Evolutionary conservation across 2,888 invertebrate species (phyloP), one percentile per base, ranked within the genome.

Genomic region (Cephus pygmeus): DNA sequence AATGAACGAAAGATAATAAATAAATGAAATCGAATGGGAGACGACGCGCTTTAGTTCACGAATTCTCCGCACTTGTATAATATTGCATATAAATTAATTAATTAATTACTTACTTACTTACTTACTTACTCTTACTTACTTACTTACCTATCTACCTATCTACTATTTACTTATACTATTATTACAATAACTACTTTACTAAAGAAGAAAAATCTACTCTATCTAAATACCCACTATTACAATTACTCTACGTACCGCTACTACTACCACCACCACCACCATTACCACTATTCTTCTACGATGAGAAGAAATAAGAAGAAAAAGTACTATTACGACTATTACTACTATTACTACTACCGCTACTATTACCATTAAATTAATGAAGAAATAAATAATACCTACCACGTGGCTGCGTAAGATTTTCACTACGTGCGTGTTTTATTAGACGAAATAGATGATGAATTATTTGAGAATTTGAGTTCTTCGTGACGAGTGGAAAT

Each of bases 41-140:
- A 78, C 78, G 78, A 15, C 74, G 76, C 73, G 73, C 75, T 78
- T 76, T 78, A 68, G 77, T 75, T 56, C 75, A 81, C 76, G 79
- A 40, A 79, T 79, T 80, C 81, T 81, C 73, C 77, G 77, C 79
- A 79, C 79, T 81, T 82, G 81, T 81, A 82, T 81, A 75, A 81
- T 80, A 81, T 81, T 80, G 80, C 81, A 79, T 81, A 78, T 79
- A 75, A 75, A 79, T 40, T 73, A 69, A 30, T 69, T 33, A 31
- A 30, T 69, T 69, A 69, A 1, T 69, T 33, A 31, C 30, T 69
- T 69, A 69, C 1, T 69, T 31, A 75, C 77, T 40, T 71, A 69
- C 11, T 69, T 31, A 30, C n/a, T 69, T 69, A 69, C 2, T 69
- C 34, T 6, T 34, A 34, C 34, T 34, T 35, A 35, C 3, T 35